A percentile compares a stretch with the other conserved stretches of the same genome.
Conservation (phyloP, 23 tunicate species). For the Trididemnum nubilum region DNA sequence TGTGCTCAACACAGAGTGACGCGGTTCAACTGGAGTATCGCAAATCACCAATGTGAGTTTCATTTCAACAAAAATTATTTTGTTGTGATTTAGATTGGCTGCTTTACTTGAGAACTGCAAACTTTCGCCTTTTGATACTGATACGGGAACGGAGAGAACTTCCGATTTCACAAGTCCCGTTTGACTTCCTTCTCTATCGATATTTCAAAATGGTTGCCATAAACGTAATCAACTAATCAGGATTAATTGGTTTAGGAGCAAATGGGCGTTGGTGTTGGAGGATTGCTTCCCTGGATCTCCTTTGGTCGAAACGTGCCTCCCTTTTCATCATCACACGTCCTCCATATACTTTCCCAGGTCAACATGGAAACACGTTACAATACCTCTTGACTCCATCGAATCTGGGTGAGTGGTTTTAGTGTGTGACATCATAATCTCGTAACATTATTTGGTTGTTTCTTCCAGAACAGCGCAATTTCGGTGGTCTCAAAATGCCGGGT, state of each 20-base stretch:
- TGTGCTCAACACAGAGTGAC: conserved; percentile 64
- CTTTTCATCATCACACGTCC: conserved; percentile 48
- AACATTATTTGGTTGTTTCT: no score
- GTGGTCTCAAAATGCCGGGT: conserved; percentile 63
- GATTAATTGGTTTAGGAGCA: background rate
- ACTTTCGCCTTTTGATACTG: no score
- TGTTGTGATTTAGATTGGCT: no score
- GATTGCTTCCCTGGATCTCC: conserved; percentile 50
- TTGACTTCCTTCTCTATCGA: no score
- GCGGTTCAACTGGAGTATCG: conserved; percentile 71
- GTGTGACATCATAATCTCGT: background rate
- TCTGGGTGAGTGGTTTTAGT: conserved; percentile 51
- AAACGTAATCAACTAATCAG: no score
- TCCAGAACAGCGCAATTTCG: conserved; percentile 81
- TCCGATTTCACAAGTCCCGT: no score
- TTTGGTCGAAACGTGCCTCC: conserved; percentile 32
- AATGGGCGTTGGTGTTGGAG: conserved; percentile 53
- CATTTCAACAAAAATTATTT: no score
- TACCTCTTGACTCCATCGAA: conserved; percentile 55
- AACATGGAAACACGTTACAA: conserved; percentile 63
- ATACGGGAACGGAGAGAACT: no score
- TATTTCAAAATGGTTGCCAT: background rate
- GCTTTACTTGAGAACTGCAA: no score
- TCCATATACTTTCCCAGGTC: conserved; percentile 47
- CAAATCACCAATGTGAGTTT: conserved; percentile 61